Base-by-base conservation (phyloP, 2,113 vertebrate genomes). In the Gulo gulo region DNA sequence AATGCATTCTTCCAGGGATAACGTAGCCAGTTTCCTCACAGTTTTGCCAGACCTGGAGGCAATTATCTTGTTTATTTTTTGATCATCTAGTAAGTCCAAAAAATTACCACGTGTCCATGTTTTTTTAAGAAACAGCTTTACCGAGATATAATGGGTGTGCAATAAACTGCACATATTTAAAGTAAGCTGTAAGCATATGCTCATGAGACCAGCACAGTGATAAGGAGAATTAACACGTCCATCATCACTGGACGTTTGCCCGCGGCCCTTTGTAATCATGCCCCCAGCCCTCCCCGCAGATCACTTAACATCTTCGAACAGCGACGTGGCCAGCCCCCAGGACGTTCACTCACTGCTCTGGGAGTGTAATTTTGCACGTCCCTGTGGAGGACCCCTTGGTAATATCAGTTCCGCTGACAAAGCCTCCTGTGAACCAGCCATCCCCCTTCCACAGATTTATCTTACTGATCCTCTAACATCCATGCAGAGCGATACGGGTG, bases 201-300 rank as follows among this genome's bases (percentile, higher is more conserved):
- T 34, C 59, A 29, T 2, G 63, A 69, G 67, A 6, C 82, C 24
- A 15, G 50, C 57, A 23, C 24, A 47, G 7, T 6, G 26, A 20
- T 29, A 9, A 69, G 52, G 59, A 21, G 5, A 6, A 82, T 26
- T 10, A 21, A 59, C 47, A n/a, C 6, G 13, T 11, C 52, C 55
- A 4, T 29, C 21, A 7, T 55, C 52, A 29, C 69, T 10, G 1
- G 23, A 34, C 50, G 86, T 61, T 86, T 59, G 39, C 0, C 2
- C 1, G 0, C 2, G 42, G 26, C 21, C 9, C 42, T n/a, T 20
- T 4, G 21, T 24, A 13, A 21, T 4, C 15, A 0, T 2, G 16
- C 18, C 34, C 55, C 29, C 4, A 5, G 7, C 1, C 18, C 31
- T 76, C 26, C 9, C 36, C 2, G 1, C 6, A 23, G n/a, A 21